These are phyloP conservation scores for Dione juno DNA, from an alignment of 2,888 invertebrate genomes.

Conservation along the genomic window DNA sequence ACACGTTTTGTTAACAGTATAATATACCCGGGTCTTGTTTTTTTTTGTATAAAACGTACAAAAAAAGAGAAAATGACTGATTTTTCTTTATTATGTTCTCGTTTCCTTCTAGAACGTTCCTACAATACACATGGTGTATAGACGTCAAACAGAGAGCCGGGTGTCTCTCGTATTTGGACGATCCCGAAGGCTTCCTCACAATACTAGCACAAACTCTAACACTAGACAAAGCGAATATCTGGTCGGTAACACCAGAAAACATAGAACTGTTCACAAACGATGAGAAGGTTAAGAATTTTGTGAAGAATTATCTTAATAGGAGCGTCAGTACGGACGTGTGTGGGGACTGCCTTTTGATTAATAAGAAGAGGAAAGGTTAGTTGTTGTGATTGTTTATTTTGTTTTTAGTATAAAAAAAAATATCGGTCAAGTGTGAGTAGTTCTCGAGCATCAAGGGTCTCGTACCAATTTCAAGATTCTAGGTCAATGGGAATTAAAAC, in stretches of 20 bases:
- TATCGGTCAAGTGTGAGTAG: too few relatives aligned
- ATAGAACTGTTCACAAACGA: slow-evolving; percentile 91
- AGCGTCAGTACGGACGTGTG: slow-evolving; percentile 50
- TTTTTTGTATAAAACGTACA: too few relatives aligned
- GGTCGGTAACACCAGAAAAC: slow-evolving; percentile 86
- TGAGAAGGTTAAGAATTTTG: slow-evolving; percentile 87
- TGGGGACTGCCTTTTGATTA: slow-evolving; percentile 50
- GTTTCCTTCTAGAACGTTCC: slow-evolving; percentile 81
- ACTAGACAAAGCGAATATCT: slow-evolving; percentile 86
- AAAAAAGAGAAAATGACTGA: too few relatives aligned
- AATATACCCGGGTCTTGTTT: too few relatives aligned
- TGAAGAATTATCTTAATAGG: slow-evolving; percentile 85
- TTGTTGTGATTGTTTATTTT: not conserved
- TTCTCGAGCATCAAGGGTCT: too few relatives aligned
- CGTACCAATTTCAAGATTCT: too few relatives aligned
- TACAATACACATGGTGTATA: slow-evolving; percentile 87
- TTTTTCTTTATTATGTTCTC: too few relatives aligned
- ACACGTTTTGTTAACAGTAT: too few relatives aligned
- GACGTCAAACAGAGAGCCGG: slow-evolving; percentile 95
- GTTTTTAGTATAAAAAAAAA: not conserved
- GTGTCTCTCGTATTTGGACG: slow-evolving; percentile 92
- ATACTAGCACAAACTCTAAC: slow-evolving; percentile 91
- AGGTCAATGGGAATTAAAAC: too few relatives aligned
- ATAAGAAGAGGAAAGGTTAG: slow-evolving; percentile 52
- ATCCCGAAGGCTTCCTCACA: slow-evolving; percentile 91